Conservation (phyloP, 2,113 vertebrate species). For the Etia nguti region DNA sequence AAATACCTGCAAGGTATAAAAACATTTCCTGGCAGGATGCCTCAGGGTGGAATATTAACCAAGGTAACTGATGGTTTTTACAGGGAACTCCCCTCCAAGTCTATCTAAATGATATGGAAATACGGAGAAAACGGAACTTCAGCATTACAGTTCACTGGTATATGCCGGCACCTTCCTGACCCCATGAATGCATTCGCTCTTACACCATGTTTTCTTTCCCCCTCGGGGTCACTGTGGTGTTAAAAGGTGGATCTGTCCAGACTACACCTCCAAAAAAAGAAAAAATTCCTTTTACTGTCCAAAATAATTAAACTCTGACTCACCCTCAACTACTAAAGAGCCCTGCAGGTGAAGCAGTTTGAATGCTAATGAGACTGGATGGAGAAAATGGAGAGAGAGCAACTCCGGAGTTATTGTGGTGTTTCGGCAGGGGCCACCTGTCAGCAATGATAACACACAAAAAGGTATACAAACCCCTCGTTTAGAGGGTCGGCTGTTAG, state of each 20-base stretch:
- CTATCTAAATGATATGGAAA: background rate
- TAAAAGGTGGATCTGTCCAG: background rate
- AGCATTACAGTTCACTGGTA: background rate
- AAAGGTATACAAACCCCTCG: background rate
- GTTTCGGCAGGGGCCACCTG: background rate
- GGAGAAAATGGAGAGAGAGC: background rate
- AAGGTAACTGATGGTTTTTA: background rate
- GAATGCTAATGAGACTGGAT: constrained; percentile 7
- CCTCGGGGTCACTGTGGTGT: background rate
- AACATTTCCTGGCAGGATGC: background rate
- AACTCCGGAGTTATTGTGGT: background rate
- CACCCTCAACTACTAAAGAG: background rate
- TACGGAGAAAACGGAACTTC: background rate
- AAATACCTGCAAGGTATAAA: background rate
- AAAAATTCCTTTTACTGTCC: background rate
- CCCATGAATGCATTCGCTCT: background rate
- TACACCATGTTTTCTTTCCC: background rate
- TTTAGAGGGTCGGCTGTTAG: background rate
- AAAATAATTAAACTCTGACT: constrained; percentile 4
- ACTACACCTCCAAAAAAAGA: background rate
- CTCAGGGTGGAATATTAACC: background rate
- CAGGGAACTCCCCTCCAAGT: background rate
- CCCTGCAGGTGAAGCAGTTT: background rate
- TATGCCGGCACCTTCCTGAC: background rate
- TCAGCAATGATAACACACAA: constrained; percentile 14